Conservation (phyloP, 2,888 invertebrate species). For the Scaptomyza polygonia region DNA sequence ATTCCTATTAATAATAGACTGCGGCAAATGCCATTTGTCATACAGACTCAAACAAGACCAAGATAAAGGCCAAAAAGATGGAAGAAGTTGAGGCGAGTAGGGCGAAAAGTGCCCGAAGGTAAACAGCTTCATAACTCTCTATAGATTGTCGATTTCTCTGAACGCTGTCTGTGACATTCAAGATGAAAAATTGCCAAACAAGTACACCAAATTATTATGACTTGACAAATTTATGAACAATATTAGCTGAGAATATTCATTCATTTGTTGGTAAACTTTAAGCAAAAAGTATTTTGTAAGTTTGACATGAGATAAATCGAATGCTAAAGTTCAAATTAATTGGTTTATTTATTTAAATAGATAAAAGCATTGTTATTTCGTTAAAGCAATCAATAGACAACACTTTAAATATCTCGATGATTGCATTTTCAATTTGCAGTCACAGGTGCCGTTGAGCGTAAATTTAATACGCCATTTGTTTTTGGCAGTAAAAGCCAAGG, state of each 20-base stretch:
- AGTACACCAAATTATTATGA: constrained; percentile 49
- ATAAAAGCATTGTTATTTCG: not conserved
- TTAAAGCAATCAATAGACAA: not conserved
- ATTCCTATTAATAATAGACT: constrained; percentile 77
- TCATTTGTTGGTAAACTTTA: not conserved
- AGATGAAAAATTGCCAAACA: constrained; percentile 52
- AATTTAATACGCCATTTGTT: constrained; percentile 79
- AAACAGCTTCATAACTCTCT: constrained; percentile 62
- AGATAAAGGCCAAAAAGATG: constrained; percentile 8
- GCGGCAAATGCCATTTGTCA: constrained; percentile 72
- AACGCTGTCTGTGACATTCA: constrained; percentile 48
- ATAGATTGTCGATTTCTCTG: constrained; percentile 56
- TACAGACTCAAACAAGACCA: constrained; percentile 16
- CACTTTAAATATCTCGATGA: not conserved
- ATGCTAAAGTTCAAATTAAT: not conserved
- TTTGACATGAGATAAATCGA: not conserved
- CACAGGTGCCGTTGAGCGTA: constrained; percentile 72
- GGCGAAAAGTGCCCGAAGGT: constrained; percentile 40
- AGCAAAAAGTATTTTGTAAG: not conserved
- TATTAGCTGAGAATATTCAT: constrained; percentile 11
- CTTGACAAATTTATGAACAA: constrained; percentile 50
- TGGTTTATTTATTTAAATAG: not conserved
- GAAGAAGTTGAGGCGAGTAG: constrained; percentile 7
- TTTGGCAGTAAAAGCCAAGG: constrained; percentile 60
- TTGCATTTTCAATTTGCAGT: constrained; percentile 48